These are phyloP conservation scores for Tamandua tetradactyla DNA, from an alignment of 2,797 vertebrate species.

Conservation along the genomic window DNA sequence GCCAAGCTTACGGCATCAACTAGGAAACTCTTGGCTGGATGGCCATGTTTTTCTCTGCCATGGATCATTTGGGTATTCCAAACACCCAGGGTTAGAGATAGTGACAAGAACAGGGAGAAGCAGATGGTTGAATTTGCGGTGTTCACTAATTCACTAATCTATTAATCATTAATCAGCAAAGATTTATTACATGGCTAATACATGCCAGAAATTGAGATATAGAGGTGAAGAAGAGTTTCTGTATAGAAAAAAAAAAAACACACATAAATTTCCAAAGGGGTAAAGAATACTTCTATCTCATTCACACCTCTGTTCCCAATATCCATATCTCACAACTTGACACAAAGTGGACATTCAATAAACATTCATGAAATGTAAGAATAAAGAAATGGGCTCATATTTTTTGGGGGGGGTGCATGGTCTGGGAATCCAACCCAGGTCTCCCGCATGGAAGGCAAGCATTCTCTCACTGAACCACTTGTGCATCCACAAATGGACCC, in stretches of 20 bases:
- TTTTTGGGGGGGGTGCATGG: no score
- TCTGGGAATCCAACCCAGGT: no score
- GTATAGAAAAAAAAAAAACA: not conserved
- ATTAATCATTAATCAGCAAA: not conserved
- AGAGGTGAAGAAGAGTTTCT: not conserved
- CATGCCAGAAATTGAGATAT: not conserved
- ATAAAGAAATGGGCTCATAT: not conserved
- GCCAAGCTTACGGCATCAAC: not conserved
- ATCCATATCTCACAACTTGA: not conserved
- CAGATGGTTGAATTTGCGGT: not conserved
- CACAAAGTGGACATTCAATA: not conserved
- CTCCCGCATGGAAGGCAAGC: no score
- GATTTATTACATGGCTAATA: not conserved
- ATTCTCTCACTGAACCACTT: no score
- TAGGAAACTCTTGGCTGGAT: not conserved
- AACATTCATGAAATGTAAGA: not conserved
- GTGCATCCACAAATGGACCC: not conserved
- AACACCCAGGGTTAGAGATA: not conserved
- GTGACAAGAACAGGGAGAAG: not conserved
- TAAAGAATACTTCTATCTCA: not conserved
- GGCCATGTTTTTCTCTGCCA: not conserved
- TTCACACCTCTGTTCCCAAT: not conserved
- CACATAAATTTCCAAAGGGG: not conserved
- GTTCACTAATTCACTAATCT: not conserved
- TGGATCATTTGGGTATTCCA: not conserved